A percentile compares a stretch with the other conserved stretches of the same genome.
Conservation (phyloP, 2,113 vertebrate species). For the Hippopotamus amphibius region DNA sequence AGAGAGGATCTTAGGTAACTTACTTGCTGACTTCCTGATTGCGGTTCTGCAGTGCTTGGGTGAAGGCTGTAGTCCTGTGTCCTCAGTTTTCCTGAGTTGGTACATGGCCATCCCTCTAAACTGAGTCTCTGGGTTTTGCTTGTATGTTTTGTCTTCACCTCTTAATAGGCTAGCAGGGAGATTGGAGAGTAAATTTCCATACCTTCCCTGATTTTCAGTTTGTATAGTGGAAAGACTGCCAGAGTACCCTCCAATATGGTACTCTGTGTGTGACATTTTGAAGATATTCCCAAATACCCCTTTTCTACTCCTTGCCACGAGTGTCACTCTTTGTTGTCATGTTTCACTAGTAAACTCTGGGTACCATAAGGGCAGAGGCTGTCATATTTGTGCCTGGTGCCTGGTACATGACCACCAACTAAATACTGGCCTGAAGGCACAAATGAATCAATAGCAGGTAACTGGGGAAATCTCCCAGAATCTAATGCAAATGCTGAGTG, state of each 20-base stretch:
- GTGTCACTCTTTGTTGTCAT: background rate
- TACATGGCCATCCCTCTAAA: background rate
- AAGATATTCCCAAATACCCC: background rate
- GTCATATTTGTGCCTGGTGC: background rate
- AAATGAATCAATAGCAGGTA: constrained; percentile 42
- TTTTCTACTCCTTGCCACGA: background rate
- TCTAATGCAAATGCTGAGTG: constrained; percentile 7
- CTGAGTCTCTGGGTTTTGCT: background rate
- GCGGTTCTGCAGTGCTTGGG: background rate
- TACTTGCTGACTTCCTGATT: background rate
- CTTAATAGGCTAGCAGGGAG: background rate
- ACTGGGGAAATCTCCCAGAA: background rate
- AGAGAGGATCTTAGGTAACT: background rate
- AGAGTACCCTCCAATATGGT: background rate
- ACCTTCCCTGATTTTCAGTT: background rate
- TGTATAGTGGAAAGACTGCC: background rate
- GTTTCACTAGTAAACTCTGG: background rate
- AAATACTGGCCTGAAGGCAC: constrained; percentile 49
- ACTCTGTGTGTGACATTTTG: background rate
- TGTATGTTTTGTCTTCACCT: background rate
- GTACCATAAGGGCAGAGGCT: background rate
- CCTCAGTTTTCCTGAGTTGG: background rate
- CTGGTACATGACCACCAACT: background rate
- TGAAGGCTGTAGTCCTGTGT: background rate
- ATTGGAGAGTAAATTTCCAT: background rate